Percentiles rank a stretch among this genome's conserved stretches.
Evolutionary conservation across 2,113 vertebrate species (phyloP).

Genomic region (Cryptomyrus ogoouensis): DNA sequence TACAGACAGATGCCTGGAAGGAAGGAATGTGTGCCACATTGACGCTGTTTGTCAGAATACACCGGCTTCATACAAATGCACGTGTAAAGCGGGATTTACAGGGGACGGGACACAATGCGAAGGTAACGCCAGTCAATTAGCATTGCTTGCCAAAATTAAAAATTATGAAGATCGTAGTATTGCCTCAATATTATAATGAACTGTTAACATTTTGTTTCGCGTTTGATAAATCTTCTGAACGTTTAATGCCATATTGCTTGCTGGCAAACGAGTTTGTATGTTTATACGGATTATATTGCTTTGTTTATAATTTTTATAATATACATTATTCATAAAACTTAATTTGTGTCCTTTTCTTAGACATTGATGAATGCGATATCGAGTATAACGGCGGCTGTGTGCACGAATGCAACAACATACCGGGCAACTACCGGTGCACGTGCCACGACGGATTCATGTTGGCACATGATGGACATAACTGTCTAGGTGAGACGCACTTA

Average conservation of each 20-base stretch:
- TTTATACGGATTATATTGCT: neutral
- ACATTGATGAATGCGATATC: slow-evolving; percentile 88
- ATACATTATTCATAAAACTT: slow-evolving; percentile 30
- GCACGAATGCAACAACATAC: slow-evolving; percentile 94
- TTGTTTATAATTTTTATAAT: neutral
- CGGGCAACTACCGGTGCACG: slow-evolving; percentile 93
- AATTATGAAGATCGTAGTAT: neutral
- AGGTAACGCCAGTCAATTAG: slow-evolving; percentile 51
- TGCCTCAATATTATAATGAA: neutral
- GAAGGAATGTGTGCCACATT: slow-evolving; percentile 84
- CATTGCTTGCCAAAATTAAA: neutral
- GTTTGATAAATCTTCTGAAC: neutral
- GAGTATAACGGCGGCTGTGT: slow-evolving; percentile 92
- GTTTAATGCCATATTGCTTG: neutral
- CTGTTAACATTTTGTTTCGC: neutral
- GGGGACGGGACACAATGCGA: slow-evolving; percentile 82
- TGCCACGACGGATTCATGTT: slow-evolving; percentile 94
- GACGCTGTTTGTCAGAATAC: slow-evolving; percentile 91
- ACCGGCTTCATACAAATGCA: slow-evolving; percentile 84
- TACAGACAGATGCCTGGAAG: slow-evolving; percentile 70
- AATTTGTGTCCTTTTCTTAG: slow-evolving; percentile 59
- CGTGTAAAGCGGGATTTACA: slow-evolving; percentile 82
- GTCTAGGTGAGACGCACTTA: slow-evolving; percentile 80
- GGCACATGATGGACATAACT: slow-evolving; percentile 94
- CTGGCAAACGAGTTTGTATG: neutral